These are phyloP conservation scores for Vanessa atalanta DNA, from an alignment of 1,140 invertebrate species.

Conservation along the genomic window DNA sequence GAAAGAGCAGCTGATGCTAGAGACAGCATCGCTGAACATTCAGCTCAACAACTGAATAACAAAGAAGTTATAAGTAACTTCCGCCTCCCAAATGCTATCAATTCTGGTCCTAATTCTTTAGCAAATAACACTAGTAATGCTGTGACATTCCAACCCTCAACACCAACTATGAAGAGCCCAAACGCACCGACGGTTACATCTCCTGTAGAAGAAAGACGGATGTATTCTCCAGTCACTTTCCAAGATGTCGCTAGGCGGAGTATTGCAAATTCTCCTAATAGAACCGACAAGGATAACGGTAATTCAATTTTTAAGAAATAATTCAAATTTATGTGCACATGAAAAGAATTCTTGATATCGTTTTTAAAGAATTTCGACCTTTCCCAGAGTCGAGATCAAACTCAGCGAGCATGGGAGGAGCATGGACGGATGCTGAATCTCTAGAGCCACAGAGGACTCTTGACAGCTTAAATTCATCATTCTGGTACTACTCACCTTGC, in stretches of 20 bases:
- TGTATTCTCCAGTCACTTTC: conserved; percentile 92
- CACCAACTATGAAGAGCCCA: conserved; percentile 40
- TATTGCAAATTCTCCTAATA: conserved; percentile 86
- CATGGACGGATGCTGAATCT: conserved; percentile 65
- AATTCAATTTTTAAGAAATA: conserved; percentile 7
- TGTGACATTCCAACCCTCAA: conserved; percentile 45
- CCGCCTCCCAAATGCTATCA: conserved; percentile 50
- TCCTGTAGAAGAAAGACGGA: conserved; percentile 82
- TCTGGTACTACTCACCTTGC: conserved; percentile 51
- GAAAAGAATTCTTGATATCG: conserved; percentile 10
- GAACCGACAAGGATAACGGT: conserved; percentile 73
- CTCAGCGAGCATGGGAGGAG: conserved; percentile 56
- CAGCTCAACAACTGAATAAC: conserved; percentile 62
- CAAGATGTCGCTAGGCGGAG: conserved; percentile 89
- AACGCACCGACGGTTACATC: conserved; percentile 56
- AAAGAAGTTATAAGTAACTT: conserved; percentile 60
- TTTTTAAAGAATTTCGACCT: conserved; percentile 32
- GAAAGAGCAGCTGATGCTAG: conserved; percentile 68
- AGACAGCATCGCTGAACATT: conserved; percentile 70
- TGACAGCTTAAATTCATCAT: conserved; percentile 69
- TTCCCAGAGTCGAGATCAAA: conserved; percentile 64
- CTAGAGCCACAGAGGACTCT: conserved; percentile 54
- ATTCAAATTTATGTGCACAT: neutral
- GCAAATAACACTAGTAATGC: conserved; percentile 48
- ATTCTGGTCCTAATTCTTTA: conserved; percentile 53